A percentile compares a stretch with the other conserved stretches of the same genome.
Conservation (phyloP, 2,797 vertebrate species). For the Eurystomus glaucurus region DNA sequence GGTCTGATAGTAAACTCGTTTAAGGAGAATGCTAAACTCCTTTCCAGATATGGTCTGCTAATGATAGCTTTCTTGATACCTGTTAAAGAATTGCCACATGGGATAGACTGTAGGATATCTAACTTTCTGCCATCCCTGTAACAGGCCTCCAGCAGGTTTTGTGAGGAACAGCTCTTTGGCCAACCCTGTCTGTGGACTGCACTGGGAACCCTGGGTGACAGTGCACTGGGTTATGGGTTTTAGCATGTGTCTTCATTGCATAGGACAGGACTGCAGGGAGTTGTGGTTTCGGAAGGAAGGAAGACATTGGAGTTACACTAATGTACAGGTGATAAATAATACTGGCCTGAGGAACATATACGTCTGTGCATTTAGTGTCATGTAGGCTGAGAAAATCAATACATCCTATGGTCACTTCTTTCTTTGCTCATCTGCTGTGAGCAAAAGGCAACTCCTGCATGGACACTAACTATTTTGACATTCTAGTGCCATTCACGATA, state of each 20-base stretch:
- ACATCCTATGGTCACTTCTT: background rate
- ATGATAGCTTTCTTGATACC: background rate
- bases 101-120: too few species aligned
- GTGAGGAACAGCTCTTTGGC: background rate
- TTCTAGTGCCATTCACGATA: background rate
- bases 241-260: fast-evolving
- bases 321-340: background rate
- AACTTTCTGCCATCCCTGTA: too few species aligned
- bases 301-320: background rate
- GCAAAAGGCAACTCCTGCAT: background rate
- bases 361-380: fast-evolving
- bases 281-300: background rate
- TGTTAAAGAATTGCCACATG: background rate
- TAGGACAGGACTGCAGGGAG: background rate
- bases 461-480: background rate
- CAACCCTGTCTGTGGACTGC: fast-evolving
- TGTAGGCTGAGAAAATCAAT: background rate
- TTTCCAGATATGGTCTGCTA: background rate
- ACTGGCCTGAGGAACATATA: background rate
- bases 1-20: background rate
- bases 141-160: background rate
- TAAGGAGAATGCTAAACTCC: background rate
- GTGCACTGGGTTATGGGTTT: background rate
- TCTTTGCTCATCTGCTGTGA: background rate
- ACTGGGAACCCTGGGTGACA: background rate